phyloP scores from a whole-genome alignment of 2,113 vertebrate genomes.

The Bubo bubo region DNA sequence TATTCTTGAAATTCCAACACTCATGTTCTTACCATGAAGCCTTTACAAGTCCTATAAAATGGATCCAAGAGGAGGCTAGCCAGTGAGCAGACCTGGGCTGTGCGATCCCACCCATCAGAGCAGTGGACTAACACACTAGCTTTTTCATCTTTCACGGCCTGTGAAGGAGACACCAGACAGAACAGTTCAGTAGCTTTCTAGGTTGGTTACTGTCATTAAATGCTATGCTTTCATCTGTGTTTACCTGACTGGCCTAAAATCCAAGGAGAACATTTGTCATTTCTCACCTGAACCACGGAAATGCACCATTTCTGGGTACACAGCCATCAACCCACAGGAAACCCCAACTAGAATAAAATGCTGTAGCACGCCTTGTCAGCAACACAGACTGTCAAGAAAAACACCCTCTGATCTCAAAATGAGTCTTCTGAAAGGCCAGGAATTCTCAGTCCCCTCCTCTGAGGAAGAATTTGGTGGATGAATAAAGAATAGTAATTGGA shows the following conservation, averaged over 20 bases:
- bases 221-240: background rate
- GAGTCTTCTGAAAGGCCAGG: background rate
- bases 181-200: background rate
- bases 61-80: conserved; percentile 80
- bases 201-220: background rate
- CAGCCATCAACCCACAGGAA: background rate
- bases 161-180: background rate
- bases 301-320: background rate
- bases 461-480: background rate
- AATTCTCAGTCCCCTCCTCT: background rate
- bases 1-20: background rate
- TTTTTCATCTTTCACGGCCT: conserved; percentile 80
- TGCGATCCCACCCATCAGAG: conserved; percentile 84
- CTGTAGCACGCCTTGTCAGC: background rate
- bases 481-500: background rate
- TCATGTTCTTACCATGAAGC: conserved; percentile 78
- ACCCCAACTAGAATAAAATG: background rate
- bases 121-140: conserved; percentile 82
- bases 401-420: background rate
- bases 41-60: conserved; percentile 82
- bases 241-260: background rate
- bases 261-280: background rate
- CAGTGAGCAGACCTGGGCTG: conserved; percentile 83
- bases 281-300: background rate
- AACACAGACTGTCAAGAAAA: background rate